Percentiles rank a stretch among this genome's conserved stretches.
Evolutionary conservation across 2,888 invertebrate species (phyloP).

Genomic region (Andrena hattorfiana): DNA sequence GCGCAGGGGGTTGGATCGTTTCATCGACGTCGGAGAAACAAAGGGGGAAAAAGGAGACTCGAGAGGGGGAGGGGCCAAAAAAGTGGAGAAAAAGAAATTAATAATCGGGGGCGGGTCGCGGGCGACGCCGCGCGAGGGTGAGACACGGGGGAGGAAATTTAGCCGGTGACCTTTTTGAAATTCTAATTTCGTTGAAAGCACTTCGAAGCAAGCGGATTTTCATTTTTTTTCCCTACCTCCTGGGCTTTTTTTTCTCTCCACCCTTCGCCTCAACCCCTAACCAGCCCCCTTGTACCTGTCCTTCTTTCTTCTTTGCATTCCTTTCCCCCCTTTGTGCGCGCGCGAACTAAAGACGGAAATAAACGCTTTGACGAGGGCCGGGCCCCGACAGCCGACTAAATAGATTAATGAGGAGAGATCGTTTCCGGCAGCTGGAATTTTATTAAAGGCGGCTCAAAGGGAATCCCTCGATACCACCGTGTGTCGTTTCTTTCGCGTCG

Average conservation of each 20-base stretch:
- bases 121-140: not conserved
- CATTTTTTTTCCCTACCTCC: conserved; percentile 38
- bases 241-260: not conserved
- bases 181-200: conserved; percentile 71
- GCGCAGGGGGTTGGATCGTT: conserved; percentile 59
- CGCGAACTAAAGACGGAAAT: conserved; percentile 59
- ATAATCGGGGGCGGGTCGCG: conserved; percentile 62
- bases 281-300: not conserved
- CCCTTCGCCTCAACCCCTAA: not conserved
- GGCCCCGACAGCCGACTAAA: conserved; percentile 45
- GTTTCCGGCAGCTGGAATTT: conserved; percentile 69
- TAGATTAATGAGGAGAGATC: conserved; percentile 71
- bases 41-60: conserved; percentile 32
- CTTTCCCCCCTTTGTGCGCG: not conserved
- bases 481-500: conserved; percentile 22
- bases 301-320: not conserved
- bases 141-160: conserved; percentile 15
- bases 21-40: conserved; percentile 63
- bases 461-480: conserved; percentile 41
- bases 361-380: conserved; percentile 69
- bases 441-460: conserved; percentile 68
- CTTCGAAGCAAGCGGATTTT: conserved; percentile 64
- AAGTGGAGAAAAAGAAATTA: conserved; percentile 63
- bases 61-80: not conserved
- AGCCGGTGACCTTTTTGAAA: conserved; percentile 66